These are phyloP conservation scores for Latheticus oryzae DNA, from an alignment of 2,888 invertebrate genomes.

Conservation along the genomic window DNA sequence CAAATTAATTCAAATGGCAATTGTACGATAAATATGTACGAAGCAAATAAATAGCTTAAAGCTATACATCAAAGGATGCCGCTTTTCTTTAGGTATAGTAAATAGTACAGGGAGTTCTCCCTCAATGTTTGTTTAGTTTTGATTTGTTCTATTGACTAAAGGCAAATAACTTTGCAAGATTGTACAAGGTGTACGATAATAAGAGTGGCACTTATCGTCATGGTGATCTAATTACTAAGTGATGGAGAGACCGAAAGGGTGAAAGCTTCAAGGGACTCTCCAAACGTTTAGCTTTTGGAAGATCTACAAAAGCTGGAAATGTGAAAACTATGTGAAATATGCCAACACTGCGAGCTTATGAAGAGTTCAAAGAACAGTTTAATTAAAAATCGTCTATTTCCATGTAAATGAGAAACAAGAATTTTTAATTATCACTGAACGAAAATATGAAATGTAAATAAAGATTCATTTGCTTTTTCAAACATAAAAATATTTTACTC, in stretches of 20 bases:
- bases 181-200: constrained; percentile 25
- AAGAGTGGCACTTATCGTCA: constrained; percentile 29
- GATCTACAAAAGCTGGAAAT: constrained; percentile 47
- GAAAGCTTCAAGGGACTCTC: constrained; percentile 42
- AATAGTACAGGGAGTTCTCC: constrained; percentile 16
- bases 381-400: too few species aligned
- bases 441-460: too few species aligned
- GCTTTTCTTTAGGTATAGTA: constrained; percentile 3
- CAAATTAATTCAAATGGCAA: constrained; percentile 18
- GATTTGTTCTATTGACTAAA: constrained; percentile 24
- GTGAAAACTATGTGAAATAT: constrained; percentile 15
- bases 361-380: neutral
- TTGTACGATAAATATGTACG: neutral
- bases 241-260: too few species aligned
- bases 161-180: constrained; percentile 25
- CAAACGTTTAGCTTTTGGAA: constrained; percentile 46
- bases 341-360: constrained; percentile 19
- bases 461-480: too few species aligned
- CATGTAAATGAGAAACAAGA: too few species aligned
- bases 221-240: constrained; percentile 37
- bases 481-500: too few species aligned
- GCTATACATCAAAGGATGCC: constrained; percentile 24
- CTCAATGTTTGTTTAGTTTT: constrained; percentile 31
- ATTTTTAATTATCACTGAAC: too few species aligned
- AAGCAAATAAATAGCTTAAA: constrained; percentile 23